Base-by-base conservation (phyloP, 2,888 invertebrate genomes). In the Anaspis maculata region DNA sequence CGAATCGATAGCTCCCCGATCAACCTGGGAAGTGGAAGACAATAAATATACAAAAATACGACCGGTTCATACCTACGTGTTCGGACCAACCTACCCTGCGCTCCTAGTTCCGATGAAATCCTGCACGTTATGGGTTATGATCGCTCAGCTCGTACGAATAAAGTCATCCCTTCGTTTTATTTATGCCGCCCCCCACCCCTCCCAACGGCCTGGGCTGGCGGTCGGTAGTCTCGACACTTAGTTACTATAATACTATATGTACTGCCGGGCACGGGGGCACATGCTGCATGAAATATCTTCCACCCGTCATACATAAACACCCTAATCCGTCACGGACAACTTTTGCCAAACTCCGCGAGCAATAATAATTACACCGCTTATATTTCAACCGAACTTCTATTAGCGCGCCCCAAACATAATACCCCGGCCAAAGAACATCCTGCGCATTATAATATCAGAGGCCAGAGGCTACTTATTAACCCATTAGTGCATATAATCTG, bases 11-110 rank as follows among this genome's bases (percentile, higher is more conserved):
- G 14, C n/a, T n/a, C n/a, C 26, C 37, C 39, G 35, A 42, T 38
- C 40, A 38, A 45, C 37, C 32, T 27, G 31, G 32, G 28, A 26
- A 19, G 35, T 34, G 37, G 37, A 41, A 34, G 37, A 39, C 41
- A 42, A 44, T 44, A 45, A 44, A 41, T 46, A 44, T 42, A 48
- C 36, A 46, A 42, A 41, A 42, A 37, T 44, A 42, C 39, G 44
- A 41, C 30, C 39, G 34, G 38, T 35, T 19, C n/a, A n/a, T n/a
- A 41, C 30, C 37, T 40, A 48, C 45, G 45, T 45, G 44, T 40
- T 32, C 37, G 39, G 38, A 41, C 45, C 44, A 44, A 30, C 7
- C n/a, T n/a, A n/a, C n/a, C n/a, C n/a, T n/a, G 33, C 31, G 32
- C 26, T 34, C 23, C 30, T 25, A n/a, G 34, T 23, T 34, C 31